Percentiles rank a stretch among this genome's conserved stretches.
Conservation (phyloP, 1,140 invertebrate species). For the Orussus abietinus region DNA sequence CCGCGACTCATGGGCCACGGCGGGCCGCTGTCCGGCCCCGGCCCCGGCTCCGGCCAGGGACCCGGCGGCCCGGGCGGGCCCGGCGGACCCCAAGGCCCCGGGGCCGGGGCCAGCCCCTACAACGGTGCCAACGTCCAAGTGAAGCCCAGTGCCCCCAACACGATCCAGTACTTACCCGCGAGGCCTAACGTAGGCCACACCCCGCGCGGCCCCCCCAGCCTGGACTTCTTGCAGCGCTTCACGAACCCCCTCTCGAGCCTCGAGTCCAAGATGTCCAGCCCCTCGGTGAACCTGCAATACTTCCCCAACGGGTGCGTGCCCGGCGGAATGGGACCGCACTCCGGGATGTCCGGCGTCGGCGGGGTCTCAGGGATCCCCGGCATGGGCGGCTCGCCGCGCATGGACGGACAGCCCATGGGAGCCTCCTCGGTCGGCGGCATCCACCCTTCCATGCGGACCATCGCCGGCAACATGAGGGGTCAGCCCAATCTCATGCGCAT, state of each 20-base stretch:
- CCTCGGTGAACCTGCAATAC: slow-evolving; percentile 67
- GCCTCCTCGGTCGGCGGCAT: slow-evolving; percentile 27
- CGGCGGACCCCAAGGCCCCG: slow-evolving; percentile 11
- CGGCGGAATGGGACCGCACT: slow-evolving; percentile 40
- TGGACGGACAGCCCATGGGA: slow-evolving; percentile 41
- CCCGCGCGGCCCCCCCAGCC: slow-evolving; percentile 76
- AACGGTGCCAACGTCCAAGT: slow-evolving; percentile 87
- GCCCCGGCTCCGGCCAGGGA: slow-evolving; percentile 10
- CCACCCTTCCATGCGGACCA: slow-evolving; percentile 50
- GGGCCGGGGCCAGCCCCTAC: slow-evolving; percentile 57
- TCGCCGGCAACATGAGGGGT: slow-evolving; percentile 45
- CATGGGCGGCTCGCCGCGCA: slow-evolving; percentile 34
- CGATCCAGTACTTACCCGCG: slow-evolving; percentile 95
- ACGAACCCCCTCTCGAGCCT: slow-evolving; percentile 72
- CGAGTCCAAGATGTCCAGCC: slow-evolving; percentile 68
- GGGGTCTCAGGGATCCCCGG: slow-evolving; percentile 28
- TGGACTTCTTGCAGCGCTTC: slow-evolving; percentile 88
- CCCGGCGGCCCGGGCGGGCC: slow-evolving; percentile 23
- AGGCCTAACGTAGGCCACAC: slow-evolving; percentile 70
- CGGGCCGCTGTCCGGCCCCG: slow-evolving; percentile 26
- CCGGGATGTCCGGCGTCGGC: slow-evolving; percentile 30
- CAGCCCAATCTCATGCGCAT: slow-evolving; percentile 55
- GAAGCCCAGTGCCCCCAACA: slow-evolving; percentile 94
- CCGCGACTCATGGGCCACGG: slow-evolving; percentile 47
- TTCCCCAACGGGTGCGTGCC: slow-evolving; percentile 60